Conservation (phyloP, 2,113 vertebrate species). For the Indicator indicator region DNA sequence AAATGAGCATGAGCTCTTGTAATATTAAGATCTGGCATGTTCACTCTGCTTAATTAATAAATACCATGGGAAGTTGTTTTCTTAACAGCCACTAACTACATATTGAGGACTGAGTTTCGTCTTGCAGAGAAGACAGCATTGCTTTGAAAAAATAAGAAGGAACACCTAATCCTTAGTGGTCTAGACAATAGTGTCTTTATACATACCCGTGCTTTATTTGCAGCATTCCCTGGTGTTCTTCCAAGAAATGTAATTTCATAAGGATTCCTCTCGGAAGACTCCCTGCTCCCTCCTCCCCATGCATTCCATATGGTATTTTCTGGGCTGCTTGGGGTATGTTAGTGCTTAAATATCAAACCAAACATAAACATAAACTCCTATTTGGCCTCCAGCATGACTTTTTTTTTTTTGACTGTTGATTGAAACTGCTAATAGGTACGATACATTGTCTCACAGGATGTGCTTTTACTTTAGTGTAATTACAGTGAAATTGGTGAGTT, state of each 20-base stretch:
- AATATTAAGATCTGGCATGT: background rate
- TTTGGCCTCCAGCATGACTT: background rate
- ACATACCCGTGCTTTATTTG: constrained; percentile 44
- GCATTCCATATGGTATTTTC: constrained; percentile 15
- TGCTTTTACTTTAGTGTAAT: background rate
- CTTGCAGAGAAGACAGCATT: background rate
- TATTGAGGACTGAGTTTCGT: background rate
- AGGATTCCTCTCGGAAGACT: constrained; percentile 52
- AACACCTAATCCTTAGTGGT: constrained; percentile 69
- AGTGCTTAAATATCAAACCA: background rate
- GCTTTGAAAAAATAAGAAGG: constrained; percentile 18
- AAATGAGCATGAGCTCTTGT: background rate
- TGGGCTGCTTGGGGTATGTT: background rate
- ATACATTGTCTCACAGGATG: background rate
- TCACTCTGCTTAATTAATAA: background rate
- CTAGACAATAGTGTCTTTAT: constrained; percentile 53
- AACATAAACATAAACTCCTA: background rate
- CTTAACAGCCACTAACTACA: background rate
- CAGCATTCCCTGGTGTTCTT: constrained; percentile 51
- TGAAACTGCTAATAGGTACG: background rate
- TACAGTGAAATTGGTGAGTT: background rate
- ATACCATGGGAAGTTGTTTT: background rate
- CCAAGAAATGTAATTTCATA: constrained; percentile 55
- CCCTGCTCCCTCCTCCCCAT: background rate
- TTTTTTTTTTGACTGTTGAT: background rate